Base-by-base conservation (phyloP, 2,113 vertebrate genomes). In the Callochromis pleurospilus region DNA sequence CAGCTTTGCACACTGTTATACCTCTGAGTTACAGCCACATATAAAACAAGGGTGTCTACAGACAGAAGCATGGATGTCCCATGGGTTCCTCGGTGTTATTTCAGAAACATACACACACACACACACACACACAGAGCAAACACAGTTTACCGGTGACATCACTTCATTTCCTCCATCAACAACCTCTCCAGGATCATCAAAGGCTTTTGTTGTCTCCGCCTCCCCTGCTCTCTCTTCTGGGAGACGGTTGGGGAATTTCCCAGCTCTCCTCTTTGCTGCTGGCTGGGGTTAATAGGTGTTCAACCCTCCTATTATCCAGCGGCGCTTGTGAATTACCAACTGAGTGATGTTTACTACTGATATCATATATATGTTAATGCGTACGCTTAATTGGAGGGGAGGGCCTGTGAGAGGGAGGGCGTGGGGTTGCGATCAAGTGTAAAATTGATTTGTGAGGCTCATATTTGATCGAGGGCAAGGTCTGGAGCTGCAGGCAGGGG, bases 291-390 rank as follows among this genome's bases (percentile, higher is more conserved):
- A 98, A 98, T 98, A 97, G 97, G 97, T 98, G 97, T 98, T 97
- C 97, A 97, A 97, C 97, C 97, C 97, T 96, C 97, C 97, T 95
- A 97, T 98, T 98, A 98, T 98, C 97, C 97, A 97, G 96, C 14
- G 97, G 97, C 96, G 97, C 96, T 97, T 95, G 96, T 98, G 97
- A 97, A 97, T 97, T 96, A 97, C 97, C 96, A 97, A 96, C 96
- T 97, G 95, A 97, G 96, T 97, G 97, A 98, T 99, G 98, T 98
- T 98, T 98, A 97, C 97, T 88, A 97, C 97, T 98, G 98, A 99
- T 99, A 98, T 98, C 97, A 98, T 98, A 98, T 98, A 98, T 98
- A 98, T 98, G 98, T 97, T 98, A 98, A 98, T 98, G 97, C 93
- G 93, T 97, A 95, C 90, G 97, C 97, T 97, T 98, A 98, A 98